phyloP scores from a whole-genome alignment of 2,888 invertebrate genomes.

The Ophion ventricosus region DNA sequence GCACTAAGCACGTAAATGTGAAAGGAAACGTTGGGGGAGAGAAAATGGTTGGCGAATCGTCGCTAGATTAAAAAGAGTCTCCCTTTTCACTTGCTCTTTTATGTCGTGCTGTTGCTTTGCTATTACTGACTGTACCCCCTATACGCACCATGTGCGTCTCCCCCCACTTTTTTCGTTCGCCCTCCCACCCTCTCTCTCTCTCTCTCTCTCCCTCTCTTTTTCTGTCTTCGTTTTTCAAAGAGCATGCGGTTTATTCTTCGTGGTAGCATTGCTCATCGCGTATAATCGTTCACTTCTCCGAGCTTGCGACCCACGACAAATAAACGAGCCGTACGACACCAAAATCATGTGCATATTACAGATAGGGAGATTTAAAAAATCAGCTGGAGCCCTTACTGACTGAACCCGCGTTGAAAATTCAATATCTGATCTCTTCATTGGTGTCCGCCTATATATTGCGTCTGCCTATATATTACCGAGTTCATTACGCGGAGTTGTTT shows the following conservation, averaged over 20 bases:
- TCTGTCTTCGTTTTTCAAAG: slow-evolving; percentile 23
- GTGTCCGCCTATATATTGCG: background rate
- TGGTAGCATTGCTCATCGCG: slow-evolving; percentile 35
- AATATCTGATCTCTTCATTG: background rate
- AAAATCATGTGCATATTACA: slow-evolving; percentile 27
- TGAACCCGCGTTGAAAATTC: background rate
- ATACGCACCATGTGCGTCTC: slow-evolving; percentile 57
- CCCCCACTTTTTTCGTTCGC: slow-evolving; percentile 26
- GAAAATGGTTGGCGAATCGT: slow-evolving; percentile 79
- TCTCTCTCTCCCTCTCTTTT: slow-evolving; percentile 27
- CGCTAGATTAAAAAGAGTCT: slow-evolving; percentile 82
- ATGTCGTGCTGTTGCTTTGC: slow-evolving; percentile 73
- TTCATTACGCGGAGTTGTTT: no score
- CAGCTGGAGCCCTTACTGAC: background rate
- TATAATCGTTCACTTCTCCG: slow-evolving; percentile 27
- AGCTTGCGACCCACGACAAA: slow-evolving; percentile 34
- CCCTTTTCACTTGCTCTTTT: slow-evolving; percentile 82
- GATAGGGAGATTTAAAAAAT: slow-evolving; percentile 3
- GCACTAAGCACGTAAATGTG: slow-evolving; percentile 81
- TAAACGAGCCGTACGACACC: slow-evolving; percentile 21
- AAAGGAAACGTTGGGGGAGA: slow-evolving; percentile 77
- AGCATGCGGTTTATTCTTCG: slow-evolving; percentile 44
- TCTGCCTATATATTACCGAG: no score
- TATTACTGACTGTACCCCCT: slow-evolving; percentile 48
- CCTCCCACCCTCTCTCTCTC: slow-evolving; percentile 21